Percentiles rank a stretch among this genome's conserved stretches.
Conservation (phyloP, 2,113 vertebrate species). For the Gymnobelideus leadbeateri region DNA sequence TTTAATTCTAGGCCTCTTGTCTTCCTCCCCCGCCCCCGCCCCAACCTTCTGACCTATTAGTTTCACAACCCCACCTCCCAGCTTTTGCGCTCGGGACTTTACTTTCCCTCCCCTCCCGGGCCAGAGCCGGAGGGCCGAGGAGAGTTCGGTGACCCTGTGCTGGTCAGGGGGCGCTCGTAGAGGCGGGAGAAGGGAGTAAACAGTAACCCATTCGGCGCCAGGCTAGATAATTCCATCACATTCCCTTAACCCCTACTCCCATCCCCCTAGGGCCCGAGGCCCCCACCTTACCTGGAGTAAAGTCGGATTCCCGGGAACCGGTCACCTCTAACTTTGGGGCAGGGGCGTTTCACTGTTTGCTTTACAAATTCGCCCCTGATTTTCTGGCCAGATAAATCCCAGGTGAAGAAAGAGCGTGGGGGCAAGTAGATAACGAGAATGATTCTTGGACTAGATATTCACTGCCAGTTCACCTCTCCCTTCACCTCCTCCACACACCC, state of each 20-base stretch:
- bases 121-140: slow-evolving; percentile 62
- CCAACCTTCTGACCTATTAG: slow-evolving; percentile 51
- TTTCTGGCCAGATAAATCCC: slow-evolving; percentile 64
- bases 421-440: slow-evolving; percentile 60
- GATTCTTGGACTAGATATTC: slow-evolving; percentile 70
- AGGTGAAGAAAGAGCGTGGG: slow-evolving; percentile 70
- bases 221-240: slow-evolving; percentile 50
- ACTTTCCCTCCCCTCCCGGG: slow-evolving; percentile 21
- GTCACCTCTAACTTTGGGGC: slow-evolving; percentile 50
- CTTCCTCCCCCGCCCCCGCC: slow-evolving; percentile 49
- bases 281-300: slow-evolving; percentile 40
- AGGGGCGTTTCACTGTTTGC: slow-evolving; percentile 75
- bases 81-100: slow-evolving; percentile 70
- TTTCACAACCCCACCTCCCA: slow-evolving; percentile 40
- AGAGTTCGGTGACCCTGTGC: slow-evolving; percentile 31
- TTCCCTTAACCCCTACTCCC: slow-evolving; percentile 1
- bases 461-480: background rate
- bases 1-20: background rate
- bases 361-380: slow-evolving; percentile 78
- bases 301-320: background rate
- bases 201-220: slow-evolving; percentile 67
- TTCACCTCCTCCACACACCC: background rate
- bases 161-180: slow-evolving; percentile 33
- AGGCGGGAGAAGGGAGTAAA: slow-evolving; percentile 8
- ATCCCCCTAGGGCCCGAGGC: background rate